Conservation (phyloP, 2,888 invertebrate species). For the Hypolimnas misippus region DNA sequence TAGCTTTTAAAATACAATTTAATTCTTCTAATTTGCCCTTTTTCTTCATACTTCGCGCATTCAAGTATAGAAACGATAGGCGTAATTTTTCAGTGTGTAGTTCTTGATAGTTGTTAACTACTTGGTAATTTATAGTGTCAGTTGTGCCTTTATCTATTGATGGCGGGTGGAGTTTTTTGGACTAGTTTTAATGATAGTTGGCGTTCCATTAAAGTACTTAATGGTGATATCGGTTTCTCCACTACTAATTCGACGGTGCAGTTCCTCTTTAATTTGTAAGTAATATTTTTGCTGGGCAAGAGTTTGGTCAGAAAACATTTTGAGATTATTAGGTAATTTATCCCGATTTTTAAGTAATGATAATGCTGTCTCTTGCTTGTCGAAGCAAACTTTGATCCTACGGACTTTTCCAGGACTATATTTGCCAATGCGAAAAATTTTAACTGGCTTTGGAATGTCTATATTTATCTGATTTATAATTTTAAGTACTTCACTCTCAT, state of each 20-base stretch:
- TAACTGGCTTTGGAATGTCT: conserved; percentile 26
- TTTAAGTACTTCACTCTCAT: conserved; percentile 22
- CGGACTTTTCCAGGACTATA: conserved; percentile 25
- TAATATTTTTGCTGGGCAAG: conserved; percentile 33
- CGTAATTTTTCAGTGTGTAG: conserved; percentile 20
- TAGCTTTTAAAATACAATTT: no score
- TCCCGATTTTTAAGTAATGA: conserved; percentile 21
- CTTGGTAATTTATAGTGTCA: conserved; percentile 25
- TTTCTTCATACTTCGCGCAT: no score
- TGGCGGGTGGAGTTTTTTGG: conserved; percentile 27
- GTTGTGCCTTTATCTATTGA: not conserved
- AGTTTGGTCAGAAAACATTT: conserved; percentile 14
- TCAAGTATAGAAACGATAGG: conserved; percentile 18
- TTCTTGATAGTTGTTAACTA: conserved; percentile 13
- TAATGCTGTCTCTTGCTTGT: conserved; percentile 10
- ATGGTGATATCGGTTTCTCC: conserved; percentile 31
- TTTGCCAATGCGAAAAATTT: conserved; percentile 32
- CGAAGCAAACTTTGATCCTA: conserved; percentile 33
- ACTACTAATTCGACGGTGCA: conserved; percentile 12
- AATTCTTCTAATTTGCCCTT: no score
- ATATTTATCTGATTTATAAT: conserved; percentile 7
- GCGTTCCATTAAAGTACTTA: conserved; percentile 25
- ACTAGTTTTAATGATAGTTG: conserved; percentile 17
- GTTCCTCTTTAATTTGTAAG: conserved; percentile 19
- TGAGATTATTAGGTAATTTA: conserved; percentile 26